Conservation (phyloP, 2,797 vertebrate genomes). For the Sebastes vulpes region DNA sequence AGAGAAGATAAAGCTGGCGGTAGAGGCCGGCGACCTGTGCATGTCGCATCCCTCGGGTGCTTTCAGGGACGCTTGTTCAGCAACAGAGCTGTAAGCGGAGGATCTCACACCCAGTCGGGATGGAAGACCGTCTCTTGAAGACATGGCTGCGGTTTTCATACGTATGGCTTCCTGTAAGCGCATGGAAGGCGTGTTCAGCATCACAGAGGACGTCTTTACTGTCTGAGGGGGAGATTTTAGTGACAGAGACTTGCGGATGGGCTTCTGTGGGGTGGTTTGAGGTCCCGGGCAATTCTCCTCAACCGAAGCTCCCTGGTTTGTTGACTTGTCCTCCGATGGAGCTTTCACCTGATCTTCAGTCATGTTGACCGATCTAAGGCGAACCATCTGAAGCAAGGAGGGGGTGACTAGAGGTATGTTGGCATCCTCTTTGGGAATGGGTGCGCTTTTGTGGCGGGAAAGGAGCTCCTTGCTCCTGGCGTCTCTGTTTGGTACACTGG, state of each 20-base stretch:
- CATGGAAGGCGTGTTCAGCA: constrained; percentile 76
- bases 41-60: constrained; percentile 67
- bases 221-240: constrained; percentile 71
- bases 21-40: constrained; percentile 90
- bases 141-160: constrained; percentile 90
- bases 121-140: constrained; percentile 76
- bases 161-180: constrained; percentile 91
- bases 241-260: constrained; percentile 92
- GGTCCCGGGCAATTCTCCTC: constrained; percentile 57
- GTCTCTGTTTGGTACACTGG: constrained; percentile 71
- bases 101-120: constrained; percentile 71
- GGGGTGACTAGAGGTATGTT: constrained; percentile 94
- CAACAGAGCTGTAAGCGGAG: constrained; percentile 22
- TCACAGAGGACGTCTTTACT: constrained; percentile 77
- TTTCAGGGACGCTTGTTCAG: constrained; percentile 62
- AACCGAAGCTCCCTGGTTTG: constrained; percentile 27
- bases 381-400: constrained; percentile 96
- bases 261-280: constrained; percentile 89
- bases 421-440: constrained; percentile 90
- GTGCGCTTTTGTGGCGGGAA: constrained; percentile 83
- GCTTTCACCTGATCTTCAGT: constrained; percentile 68
- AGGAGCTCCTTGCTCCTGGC: constrained; percentile 83
- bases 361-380: constrained; percentile 91
- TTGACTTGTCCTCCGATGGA: constrained; percentile 61
- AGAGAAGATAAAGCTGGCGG: constrained; percentile 97